Evolutionary conservation across 1,140 invertebrate genomes (phyloP), one percentile per base, ranked within the genome.

Genomic region (Diorhabda sublineata): DNA sequence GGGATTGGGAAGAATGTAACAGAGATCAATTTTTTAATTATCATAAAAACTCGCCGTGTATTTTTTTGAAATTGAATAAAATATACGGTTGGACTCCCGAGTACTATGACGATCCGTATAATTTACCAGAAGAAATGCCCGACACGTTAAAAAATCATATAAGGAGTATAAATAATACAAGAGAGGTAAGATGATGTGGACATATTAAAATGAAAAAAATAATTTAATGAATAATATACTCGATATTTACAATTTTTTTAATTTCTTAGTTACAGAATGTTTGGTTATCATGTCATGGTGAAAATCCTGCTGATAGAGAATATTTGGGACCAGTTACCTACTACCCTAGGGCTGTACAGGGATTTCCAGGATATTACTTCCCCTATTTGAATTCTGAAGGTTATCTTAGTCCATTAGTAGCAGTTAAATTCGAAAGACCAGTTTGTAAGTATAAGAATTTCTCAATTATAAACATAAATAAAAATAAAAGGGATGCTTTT

Each of bases 251-350:
- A 26, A 26, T 52, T 3, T 52, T 52, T 52, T 52, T 52, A 71
- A 70, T 44, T 61, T 79, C 83, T 2, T 71, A 91, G 84, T 83
- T 89, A 5, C 90, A 92, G 70, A 93, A 90, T 63, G 86, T 96
- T 66, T 96, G 93, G 92, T 86, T 96, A 3, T 91, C 91, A 2
- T 97, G 94, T 77, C 88, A 92, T 76, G 92, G 93, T 64, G 94
- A 96, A 85, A 95, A 93, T 80, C 91, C 94, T 3, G 91, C 92
- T 7, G 94, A 97, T 81, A 85, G 89, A 69, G 94, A 97, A 81
- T 93, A 95, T 77, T 89, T 96, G 75, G 94, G 94, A 2, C 87
- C 88, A 0, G 83, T 97, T 60, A 82, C 84, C 2, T 94, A 93
- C 81, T 84, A 87, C 74, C 91, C 91, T 0, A 80, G 86, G 67